Conservation (phyloP, 2,797 vertebrate genomes). For the Taenioides sp. region DNA sequence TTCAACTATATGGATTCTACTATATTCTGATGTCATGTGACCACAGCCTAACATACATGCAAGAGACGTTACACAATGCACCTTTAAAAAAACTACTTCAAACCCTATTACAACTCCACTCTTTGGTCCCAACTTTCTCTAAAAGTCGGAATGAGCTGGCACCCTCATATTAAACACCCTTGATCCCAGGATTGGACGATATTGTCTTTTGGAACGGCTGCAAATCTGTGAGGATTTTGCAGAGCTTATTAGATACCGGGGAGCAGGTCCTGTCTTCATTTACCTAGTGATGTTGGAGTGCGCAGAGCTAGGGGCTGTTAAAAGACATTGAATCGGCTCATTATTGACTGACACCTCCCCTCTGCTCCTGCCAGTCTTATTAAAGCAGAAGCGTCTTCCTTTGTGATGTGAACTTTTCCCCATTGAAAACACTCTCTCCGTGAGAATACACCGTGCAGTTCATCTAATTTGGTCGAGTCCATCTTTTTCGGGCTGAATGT, state of each 20-base stretch:
- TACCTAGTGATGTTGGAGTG: conserved; percentile 12
- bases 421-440: neutral
- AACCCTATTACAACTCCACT: neutral
- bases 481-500: neutral
- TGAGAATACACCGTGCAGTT: neutral
- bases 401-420: conserved; percentile 4
- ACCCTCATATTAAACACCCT: conserved; percentile 7
- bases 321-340: conserved; percentile 16
- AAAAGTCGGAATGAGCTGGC: neutral
- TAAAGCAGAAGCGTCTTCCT: neutral
- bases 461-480: neutral
- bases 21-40: too few species aligned
- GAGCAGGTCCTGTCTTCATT: conserved; percentile 23
- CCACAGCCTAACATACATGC: too few species aligned
- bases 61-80: neutral
- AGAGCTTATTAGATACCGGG: conserved; percentile 16
- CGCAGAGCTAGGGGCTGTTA: conserved; percentile 6
- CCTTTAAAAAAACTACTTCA: neutral
- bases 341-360: conserved; percentile 18
- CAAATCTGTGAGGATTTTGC: neutral
- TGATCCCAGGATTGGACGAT: conserved; percentile 6
- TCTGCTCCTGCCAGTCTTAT: conserved; percentile 13
- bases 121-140: neutral
- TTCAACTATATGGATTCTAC: too few species aligned
- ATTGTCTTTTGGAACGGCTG: conserved; percentile 19